phyloP scores from a whole-genome alignment of 2,113 vertebrate genomes.

The Pteropus alecto region DNA sequence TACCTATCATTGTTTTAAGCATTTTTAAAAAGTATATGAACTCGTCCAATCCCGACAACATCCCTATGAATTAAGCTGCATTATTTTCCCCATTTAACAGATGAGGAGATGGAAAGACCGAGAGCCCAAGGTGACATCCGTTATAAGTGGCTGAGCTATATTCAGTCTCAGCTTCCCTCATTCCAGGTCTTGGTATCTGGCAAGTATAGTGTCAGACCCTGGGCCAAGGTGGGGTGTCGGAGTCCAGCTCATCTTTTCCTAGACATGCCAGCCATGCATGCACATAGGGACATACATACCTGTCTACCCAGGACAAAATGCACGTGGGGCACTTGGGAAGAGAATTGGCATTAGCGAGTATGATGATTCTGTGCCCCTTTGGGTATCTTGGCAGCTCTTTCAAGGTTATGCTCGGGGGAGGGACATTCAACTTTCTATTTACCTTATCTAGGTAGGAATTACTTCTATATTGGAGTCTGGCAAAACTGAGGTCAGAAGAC shows the following conservation, averaged over 20 bases:
- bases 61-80: neutral
- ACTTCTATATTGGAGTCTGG: neutral
- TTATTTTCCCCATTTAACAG: neutral
- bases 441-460: neutral
- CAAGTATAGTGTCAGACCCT: neutral
- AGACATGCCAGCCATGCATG: no score
- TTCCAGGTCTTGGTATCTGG: neutral
- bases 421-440: neutral
- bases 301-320: neutral
- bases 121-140: neutral
- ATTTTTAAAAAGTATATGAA: neutral
- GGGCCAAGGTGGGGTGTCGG: neutral
- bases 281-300: neutral
- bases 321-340: neutral
- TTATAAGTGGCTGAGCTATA: neutral
- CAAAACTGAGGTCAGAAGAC: neutral
- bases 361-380: neutral
- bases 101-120: neutral
- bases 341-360: neutral
- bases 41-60: neutral
- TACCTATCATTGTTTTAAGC: neutral
- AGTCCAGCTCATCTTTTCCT: neutral
- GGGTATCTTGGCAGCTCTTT: neutral
- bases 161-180: neutral
- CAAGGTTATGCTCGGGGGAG: neutral